phyloP scores from a whole-genome alignment of 2,888 invertebrate genomes.

The Parnassius mnemosyne region DNA sequence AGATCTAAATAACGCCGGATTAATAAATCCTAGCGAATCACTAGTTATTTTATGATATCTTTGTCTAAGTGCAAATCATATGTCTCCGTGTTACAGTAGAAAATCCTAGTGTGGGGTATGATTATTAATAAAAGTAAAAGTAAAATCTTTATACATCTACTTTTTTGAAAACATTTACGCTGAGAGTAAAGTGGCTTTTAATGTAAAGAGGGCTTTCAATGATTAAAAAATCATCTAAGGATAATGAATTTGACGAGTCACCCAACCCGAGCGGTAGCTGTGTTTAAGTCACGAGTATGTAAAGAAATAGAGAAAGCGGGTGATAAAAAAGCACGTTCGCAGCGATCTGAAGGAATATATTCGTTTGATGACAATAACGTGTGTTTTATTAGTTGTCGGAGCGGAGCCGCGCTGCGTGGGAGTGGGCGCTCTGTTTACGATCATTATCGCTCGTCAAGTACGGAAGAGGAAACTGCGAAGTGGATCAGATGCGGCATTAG shows the following conservation, averaged over 20 bases:
- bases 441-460: slow-evolving; percentile 45
- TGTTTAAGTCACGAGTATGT: slow-evolving; percentile 4
- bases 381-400: slow-evolving; percentile 49
- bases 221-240: background rate
- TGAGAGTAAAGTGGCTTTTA: too few relatives aligned
- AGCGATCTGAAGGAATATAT: slow-evolving; percentile 7
- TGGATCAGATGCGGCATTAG: slow-evolving; percentile 40
- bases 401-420: slow-evolving; percentile 38
- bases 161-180: too few relatives aligned
- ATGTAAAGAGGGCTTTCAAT: too few relatives aligned
- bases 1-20: too few relatives aligned
- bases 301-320: slow-evolving; percentile 10
- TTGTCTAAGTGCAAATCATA: too few relatives aligned
- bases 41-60: too few relatives aligned
- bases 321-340: slow-evolving; percentile 18
- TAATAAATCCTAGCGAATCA: too few relatives aligned
- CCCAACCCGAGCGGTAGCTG: background rate
- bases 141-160: too few relatives aligned
- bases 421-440: slow-evolving; percentile 56
- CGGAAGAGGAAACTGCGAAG: slow-evolving; percentile 13
- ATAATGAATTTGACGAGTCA: slow-evolving; percentile 14
- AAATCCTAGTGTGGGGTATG: too few relatives aligned
- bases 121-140: too few relatives aligned
- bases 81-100: too few relatives aligned
- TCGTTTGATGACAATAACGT: slow-evolving; percentile 58